Conservation (phyloP, 2,113 vertebrate species). For the Sigmodon hispidus region DNA sequence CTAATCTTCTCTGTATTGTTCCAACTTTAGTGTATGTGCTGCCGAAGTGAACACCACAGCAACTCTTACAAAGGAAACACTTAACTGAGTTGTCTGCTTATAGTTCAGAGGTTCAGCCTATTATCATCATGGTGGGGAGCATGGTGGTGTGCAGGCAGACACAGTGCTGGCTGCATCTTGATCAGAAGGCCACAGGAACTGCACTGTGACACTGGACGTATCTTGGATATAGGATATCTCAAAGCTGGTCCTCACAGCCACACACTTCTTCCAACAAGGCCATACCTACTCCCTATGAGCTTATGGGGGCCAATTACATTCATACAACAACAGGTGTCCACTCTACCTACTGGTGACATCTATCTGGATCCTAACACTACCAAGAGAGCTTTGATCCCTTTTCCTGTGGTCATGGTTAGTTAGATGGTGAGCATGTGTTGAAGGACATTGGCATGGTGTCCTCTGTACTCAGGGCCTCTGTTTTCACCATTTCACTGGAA, state of each 20-base stretch:
- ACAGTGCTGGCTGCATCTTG: neutral
- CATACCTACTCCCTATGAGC: neutral
- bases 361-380: neutral
- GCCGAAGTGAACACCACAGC: too few relatives aligned
- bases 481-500: neutral
- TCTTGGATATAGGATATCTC: neutral
- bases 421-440: neutral
- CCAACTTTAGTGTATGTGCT: too few relatives aligned
- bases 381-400: neutral
- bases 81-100: neutral
- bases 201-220: neutral
- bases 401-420: neutral
- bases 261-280: neutral
- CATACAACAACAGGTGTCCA: neutral
- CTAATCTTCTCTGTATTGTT: too few relatives aligned
- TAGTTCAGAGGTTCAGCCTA: neutral
- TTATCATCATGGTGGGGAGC: neutral
- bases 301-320: neutral
- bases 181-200: neutral
- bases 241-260: neutral
- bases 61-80: neutral
- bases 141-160: neutral
- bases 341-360: too few relatives aligned
- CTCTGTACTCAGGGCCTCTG: neutral
- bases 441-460: neutral